Evolutionary conservation across 2,888 invertebrate species (phyloP), one percentile per base, ranked within the genome.

Genomic region (Synanthedon vespiformis): DNA sequence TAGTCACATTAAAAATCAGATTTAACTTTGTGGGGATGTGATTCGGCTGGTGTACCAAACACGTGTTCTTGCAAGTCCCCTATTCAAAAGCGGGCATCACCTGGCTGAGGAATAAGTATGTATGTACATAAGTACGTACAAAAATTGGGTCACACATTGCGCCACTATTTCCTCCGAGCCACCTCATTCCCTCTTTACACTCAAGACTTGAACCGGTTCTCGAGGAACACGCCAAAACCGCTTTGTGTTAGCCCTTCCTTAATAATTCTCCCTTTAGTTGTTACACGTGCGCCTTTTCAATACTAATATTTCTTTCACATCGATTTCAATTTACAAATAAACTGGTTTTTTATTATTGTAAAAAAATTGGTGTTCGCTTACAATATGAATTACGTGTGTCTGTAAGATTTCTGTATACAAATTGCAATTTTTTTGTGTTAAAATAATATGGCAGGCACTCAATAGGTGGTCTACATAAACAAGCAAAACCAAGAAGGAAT

Each of bases 71-170:
- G 54, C 12, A 18, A 61, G 64, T 67, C 76, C 79, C 80, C 77
- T 70, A 61, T 58, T 58, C 56, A 68, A 76, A 80, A 81, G 81
- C 79, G 82, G 22, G 72, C 74, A 77, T 79, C 84, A 85, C 84
- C 84, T 85, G 83, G 84, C 65, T 54, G 60, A 64, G 60, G 16
- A 49, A 16, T 48, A 48, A 50, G 50, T 50, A 34, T 4, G 50
- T 50, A 34, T 4, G 50, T 2, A 14, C 12, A 50, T 22, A 11
- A 41, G 41, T 41, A n/a, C 56, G 57, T 56, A 71, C 69, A 66
- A 63, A 73, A 85, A 83, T 78, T 85, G 82, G 85, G 85, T 85
- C 85, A 83, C 83, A 82, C 80, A 73, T 82, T 79, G 71, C 76
- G 68, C 68, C 62, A 69, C 59, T 61, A 62, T 63, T 68, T 71